Evolutionary conservation across 2,113 vertebrate species (phyloP).

Genomic region (Hiodon alosoides): DNA sequence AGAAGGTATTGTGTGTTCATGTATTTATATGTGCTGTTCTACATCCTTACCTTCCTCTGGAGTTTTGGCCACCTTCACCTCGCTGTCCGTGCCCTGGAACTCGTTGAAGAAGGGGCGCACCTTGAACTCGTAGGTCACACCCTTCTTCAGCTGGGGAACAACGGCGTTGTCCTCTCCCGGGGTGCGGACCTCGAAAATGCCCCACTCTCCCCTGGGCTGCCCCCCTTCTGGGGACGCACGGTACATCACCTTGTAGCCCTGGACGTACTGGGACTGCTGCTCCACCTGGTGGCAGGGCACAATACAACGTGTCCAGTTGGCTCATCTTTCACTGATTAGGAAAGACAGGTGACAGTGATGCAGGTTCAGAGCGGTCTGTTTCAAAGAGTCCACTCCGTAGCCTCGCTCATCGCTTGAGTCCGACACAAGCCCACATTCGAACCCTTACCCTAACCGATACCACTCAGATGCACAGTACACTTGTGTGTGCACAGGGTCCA

Average conservation of each 20-base stretch:
- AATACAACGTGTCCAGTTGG: conserved; percentile 1
- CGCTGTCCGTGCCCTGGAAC: conserved; percentile 96
- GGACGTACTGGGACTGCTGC: conserved; percentile 93
- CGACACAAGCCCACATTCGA: background rate
- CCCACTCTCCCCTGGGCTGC: conserved; percentile 78
- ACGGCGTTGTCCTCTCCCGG: conserved; percentile 81
- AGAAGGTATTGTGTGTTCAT: conserved; percentile 40
- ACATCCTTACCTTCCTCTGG: conserved; percentile 87
- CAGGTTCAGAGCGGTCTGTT: conserved; percentile 22
- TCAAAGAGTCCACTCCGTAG: background rate
- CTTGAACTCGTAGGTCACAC: conserved; percentile 92
- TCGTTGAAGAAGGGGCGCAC: conserved; percentile 96
- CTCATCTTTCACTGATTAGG: too few relatives aligned
- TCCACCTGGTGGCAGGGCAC: conserved; percentile 73
- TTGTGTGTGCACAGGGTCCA: too few relatives aligned
- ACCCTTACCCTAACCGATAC: too few relatives aligned
- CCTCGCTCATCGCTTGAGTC: too few relatives aligned
- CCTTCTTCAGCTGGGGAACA: conserved; percentile 85
- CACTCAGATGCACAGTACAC: too few relatives aligned
- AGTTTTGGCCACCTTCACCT: conserved; percentile 90
- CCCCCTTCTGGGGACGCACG: conserved; percentile 64
- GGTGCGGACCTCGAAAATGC: conserved; percentile 87
- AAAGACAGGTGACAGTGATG: conserved; percentile 18
- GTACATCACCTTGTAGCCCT: conserved; percentile 95
- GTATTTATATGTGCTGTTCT: conserved; percentile 31